Conservation (phyloP, 1,140 invertebrate genomes). For the Calephelis nemesis region DNA sequence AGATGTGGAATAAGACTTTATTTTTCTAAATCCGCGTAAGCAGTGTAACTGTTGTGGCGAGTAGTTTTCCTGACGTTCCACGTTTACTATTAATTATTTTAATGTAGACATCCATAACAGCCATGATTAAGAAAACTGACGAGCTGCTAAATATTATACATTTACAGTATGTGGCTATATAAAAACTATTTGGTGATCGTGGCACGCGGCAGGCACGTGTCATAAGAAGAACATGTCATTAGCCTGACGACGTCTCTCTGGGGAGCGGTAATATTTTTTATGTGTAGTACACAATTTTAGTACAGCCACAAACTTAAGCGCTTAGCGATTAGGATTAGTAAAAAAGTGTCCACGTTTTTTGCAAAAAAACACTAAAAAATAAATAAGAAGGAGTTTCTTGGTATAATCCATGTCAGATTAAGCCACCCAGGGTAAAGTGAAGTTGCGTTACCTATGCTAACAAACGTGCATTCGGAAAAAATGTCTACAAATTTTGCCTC, state of each 20-base stretch:
- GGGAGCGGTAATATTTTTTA: constrained; percentile 56
- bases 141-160: constrained; percentile 27
- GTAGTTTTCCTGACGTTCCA: too few species aligned
- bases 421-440: too few species aligned
- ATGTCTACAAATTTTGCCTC: too few species aligned
- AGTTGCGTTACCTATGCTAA: too few species aligned
- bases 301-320: not conserved
- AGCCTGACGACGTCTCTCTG: constrained; percentile 52
- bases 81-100: not conserved
- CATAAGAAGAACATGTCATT: constrained; percentile 62
- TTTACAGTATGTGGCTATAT: constrained; percentile 25
- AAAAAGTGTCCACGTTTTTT: not conserved
- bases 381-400: not conserved
- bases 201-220: constrained; percentile 64
- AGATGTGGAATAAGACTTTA: too few species aligned
- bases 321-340: not conserved
- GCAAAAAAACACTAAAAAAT: too few species aligned
- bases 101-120: not conserved
- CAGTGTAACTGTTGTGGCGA: too few species aligned
- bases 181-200: constrained; percentile 51
- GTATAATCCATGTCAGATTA: not conserved
- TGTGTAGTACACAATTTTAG: constrained; percentile 31
- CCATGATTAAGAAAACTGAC: constrained; percentile 23
- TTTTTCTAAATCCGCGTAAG: too few species aligned
- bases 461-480: too few species aligned